Evolutionary conservation across 2,797 vertebrate genomes (phyloP), one percentile per base, ranked within the genome.

Genomic region (Coendou prehensilis): DNA sequence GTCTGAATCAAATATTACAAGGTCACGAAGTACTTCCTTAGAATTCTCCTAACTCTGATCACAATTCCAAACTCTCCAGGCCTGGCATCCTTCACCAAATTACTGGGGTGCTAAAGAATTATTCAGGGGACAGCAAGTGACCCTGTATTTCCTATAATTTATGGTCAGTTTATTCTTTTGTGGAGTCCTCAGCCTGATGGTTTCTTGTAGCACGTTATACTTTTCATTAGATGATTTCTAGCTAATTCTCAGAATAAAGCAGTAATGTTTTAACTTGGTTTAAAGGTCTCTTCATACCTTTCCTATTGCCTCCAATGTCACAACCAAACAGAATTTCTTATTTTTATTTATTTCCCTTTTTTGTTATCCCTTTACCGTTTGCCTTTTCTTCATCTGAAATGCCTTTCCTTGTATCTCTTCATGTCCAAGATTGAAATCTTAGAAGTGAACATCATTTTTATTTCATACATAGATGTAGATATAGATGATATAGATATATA

Each of bases 371-470:
- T 95, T 57, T 47, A 30, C 17, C 41, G 23, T 41, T 89, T 89
- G 20, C 11, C 37, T 89, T 93, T 47, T 89, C 18, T 75, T 95
- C 61, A 54, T 45, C 50, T 63, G 71, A 93, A 94, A 81, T 73
- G 47, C 8, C 33, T 73, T 91, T 9, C 13, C 28, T 61, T 71
- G 2, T 50, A 47, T 64, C 23, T 90, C 73, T 85, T 84, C 33
- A n/a, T 59, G 8, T 73, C 76, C 87, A 73, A 87, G 20, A 91
- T 75, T 59, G 67, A 88, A 71, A 91, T 30, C 26, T 84, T 86
- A 57, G 41, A 91, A 69, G 28, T 94, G 54, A 71, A 61, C 56
- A 80, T 84, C 23, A 75, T 50, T 91, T 71, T 86, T 22, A 41
- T 64, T 18, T 17, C 41, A 90, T 15, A 30, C 75, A 11, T 59